Conservation (phyloP, 2,797 vertebrate genomes). For the Urophycis tenuis region DNA sequence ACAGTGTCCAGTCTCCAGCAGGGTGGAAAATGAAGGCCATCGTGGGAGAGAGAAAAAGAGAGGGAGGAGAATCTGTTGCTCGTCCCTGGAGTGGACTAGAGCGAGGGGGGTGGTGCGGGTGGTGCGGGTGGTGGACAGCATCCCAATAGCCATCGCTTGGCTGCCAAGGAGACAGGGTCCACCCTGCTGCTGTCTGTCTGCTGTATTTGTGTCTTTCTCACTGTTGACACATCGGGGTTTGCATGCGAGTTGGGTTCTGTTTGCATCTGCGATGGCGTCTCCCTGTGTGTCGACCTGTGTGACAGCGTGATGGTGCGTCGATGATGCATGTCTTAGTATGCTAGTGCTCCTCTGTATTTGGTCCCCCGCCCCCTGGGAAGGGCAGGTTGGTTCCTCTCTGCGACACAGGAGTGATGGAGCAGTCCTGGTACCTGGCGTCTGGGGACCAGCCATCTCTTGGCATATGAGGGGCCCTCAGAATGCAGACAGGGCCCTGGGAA, state of each 20-base stretch:
- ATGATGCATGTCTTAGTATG: background rate
- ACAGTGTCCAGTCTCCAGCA: slow-evolving; percentile 61
- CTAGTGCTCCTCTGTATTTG: background rate
- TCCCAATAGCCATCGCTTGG: too few relatives aligned
- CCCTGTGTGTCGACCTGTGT: background rate
- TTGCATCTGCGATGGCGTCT: background rate
- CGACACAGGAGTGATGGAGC: background rate
- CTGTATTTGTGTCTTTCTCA: background rate
- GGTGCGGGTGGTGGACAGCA: background rate
- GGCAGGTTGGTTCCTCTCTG: background rate
- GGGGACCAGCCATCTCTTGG: background rate
- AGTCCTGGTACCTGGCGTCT: too few relatives aligned
- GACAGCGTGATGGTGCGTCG: background rate
- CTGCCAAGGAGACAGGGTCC: too few relatives aligned
- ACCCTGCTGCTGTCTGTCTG: background rate
- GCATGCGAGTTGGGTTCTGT: background rate
- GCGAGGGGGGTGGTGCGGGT: background rate
- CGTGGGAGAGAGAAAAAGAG: slow-evolving; percentile 26
- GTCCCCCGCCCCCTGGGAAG: background rate
- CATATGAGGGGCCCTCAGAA: background rate
- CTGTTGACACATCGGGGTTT: background rate
- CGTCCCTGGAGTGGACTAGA: background rate
- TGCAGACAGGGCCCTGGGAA: background rate
- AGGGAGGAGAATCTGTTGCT: slow-evolving; percentile 31
- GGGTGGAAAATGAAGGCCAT: slow-evolving; percentile 61